Percentiles rank a stretch among this genome's conserved stretches.
These are phyloP conservation scores for Forbesichthys papilliferus DNA, from an alignment of 2,113 vertebrate genomes.

Conservation along the genomic window DNA sequence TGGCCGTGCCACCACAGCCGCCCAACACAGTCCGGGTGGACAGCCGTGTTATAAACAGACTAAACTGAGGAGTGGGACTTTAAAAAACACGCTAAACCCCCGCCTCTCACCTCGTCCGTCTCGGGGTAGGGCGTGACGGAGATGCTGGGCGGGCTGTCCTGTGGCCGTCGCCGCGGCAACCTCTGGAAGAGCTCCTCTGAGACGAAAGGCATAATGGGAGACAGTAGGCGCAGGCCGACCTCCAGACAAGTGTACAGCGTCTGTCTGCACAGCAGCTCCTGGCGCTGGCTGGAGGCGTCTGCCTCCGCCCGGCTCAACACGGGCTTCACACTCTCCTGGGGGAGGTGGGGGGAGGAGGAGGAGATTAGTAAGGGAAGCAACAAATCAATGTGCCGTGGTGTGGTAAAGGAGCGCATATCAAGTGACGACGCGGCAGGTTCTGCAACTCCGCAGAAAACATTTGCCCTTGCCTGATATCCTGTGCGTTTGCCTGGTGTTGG, in stretches of 20 bases:
- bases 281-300: conserved; percentile 54
- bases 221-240: conserved; percentile 82
- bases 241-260: conserved; percentile 89
- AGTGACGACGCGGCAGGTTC: background rate
- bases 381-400: background rate
- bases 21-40: too few relatives aligned
- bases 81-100: background rate
- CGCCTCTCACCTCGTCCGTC: conserved; percentile 72
- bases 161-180: conserved; percentile 75
- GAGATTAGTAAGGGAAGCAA: background rate
- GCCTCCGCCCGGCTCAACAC: conserved; percentile 74
- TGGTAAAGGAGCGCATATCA: background rate
- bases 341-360: background rate
- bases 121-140: conserved; percentile 82
- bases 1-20: background rate
- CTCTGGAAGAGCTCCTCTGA: conserved; percentile 88
- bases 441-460: background rate
- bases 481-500: too few relatives aligned
- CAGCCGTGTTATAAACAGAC: background rate
- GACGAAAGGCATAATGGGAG: conserved; percentile 90
- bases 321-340: conserved; percentile 87
- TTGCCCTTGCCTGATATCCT: too few relatives aligned
- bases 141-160: conserved; percentile 78
- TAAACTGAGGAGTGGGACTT: too few relatives aligned
- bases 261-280: conserved; percentile 75